phyloP scores from a whole-genome alignment of 2,113 vertebrate species.

The Uria lomvia region DNA sequence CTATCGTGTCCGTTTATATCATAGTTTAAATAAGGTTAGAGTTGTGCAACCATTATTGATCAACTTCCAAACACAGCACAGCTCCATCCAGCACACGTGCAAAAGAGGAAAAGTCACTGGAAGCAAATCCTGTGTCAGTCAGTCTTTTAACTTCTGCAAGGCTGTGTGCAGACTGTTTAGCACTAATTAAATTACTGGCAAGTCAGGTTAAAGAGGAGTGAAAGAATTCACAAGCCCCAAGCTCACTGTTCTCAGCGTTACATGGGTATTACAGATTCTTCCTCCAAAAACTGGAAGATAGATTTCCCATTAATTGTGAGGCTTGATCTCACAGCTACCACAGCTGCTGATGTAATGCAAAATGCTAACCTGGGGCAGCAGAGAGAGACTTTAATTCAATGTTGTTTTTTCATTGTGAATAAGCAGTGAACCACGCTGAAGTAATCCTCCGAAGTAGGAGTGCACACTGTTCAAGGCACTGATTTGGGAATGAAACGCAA shows the following conservation, averaged over 20 bases:
- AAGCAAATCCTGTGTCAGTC: neutral
- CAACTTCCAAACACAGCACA: constrained; percentile 20
- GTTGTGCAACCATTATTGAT: constrained; percentile 23
- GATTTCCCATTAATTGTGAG: constrained; percentile 27
- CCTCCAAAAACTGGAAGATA: constrained; percentile 22
- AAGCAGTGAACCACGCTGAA: constrained; percentile 49
- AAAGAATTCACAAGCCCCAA: constrained; percentile 50
- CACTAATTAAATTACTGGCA: constrained; percentile 37
- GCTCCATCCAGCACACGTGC: constrained; percentile 24
- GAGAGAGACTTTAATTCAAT: constrained; percentile 17
- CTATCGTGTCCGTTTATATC: constrained; percentile 35
- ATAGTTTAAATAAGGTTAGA: constrained; percentile 37
- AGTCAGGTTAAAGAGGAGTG: constrained; percentile 21
- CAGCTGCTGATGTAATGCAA: constrained; percentile 47
- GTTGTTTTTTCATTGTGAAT: constrained; percentile 32
- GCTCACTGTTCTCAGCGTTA: constrained; percentile 16
- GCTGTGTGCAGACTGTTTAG: constrained; percentile 9
- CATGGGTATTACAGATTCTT: constrained; percentile 9
- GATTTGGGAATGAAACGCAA: constrained; percentile 27
- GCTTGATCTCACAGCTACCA: constrained; percentile 35
- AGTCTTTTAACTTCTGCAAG: neutral
- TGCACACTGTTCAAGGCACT: constrained; percentile 4
- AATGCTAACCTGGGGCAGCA: constrained; percentile 42
- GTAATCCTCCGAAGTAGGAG: constrained; percentile 9
- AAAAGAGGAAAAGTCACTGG: constrained; percentile 29